Base-by-base conservation (phyloP, 2,113 vertebrate genomes). In the Pangasianodon gigas region DNA sequence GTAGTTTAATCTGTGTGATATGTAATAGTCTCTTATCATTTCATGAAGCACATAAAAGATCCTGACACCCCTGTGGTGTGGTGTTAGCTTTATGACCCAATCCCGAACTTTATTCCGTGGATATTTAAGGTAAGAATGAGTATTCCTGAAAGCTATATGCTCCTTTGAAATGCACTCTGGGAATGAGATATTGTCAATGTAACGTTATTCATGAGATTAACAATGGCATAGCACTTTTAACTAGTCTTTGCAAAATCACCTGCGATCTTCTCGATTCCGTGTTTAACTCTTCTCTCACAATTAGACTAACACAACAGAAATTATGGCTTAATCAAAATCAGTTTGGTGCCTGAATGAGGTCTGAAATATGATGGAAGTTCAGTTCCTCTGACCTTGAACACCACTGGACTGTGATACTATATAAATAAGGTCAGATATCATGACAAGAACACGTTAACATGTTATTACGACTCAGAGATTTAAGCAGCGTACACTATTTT, bases 291-390 rank as follows among this genome's bases (percentile, higher is more conserved):
- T 74, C 18, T 8, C 0, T 69, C 65, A 69, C 29, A 69, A 74
- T 51, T 54, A n/a, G 26, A 37, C 51, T 52, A 18, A 81, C 14
- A 32, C 13, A 80, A 51, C 24, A 80, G 19, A 81, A 81, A 81
- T 37, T 32, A 81, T 32, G 26, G 77, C 46, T 29, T n/a, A 16
- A 52, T 82, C 7, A 56, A 58, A 58, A 56, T 56, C 52, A 37
- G 2, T 81, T 51, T 54, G 54, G 9, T n/a, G 16, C 58, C 71
- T 62, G 44, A 89, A 87, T 18, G 58, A 84, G 85, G 69, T 89
- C 85, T 84, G 75, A 89, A 89, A 89, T 69, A 84, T 80, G 80
- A 89, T 58, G 89, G 85, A 91, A 48, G 51, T 80, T 79, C 71
- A 24, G 37, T 75, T 44, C 46, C 2, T 77, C 16, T 69, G 60